Percentiles rank a stretch among this genome's conserved stretches.
Conservation (phyloP, 2,888 invertebrate species). For the Tineola bisselliella region DNA sequence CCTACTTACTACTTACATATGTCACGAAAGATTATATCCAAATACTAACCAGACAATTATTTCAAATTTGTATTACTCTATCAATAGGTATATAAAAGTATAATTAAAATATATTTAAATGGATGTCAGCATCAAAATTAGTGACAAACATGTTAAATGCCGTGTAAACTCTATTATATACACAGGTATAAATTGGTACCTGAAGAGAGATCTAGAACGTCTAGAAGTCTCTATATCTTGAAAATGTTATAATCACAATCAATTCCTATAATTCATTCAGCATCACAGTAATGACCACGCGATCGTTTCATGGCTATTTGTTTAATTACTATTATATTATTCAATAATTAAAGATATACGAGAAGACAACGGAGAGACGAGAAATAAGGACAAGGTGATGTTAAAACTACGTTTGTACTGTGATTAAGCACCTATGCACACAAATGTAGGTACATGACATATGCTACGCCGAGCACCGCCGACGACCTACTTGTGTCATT, state of each 20-base stretch:
- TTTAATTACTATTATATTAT: constrained; percentile 21
- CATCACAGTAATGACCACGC: not conserved
- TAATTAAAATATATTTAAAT: no score
- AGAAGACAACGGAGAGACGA: constrained; percentile 21
- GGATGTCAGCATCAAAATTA: no score
- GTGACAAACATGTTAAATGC: no score
- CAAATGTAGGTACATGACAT: not conserved
- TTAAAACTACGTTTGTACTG: constrained; percentile 15
- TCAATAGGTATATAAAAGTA: no score
- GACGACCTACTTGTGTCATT: constrained; percentile 1
- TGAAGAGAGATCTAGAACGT: not conserved
- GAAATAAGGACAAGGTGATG: constrained; percentile 47
- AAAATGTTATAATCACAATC: not conserved
- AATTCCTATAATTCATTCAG: not conserved
- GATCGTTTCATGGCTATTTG: constrained; percentile 8
- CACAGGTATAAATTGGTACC: no score
- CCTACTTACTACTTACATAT: not conserved
- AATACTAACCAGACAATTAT: no score
- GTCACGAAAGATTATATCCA: not conserved
- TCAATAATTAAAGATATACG: constrained; percentile 31
- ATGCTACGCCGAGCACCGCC: no score
- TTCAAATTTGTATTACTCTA: no score
- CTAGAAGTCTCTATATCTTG: not conserved
- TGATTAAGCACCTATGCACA: constrained; percentile 1
- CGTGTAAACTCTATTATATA: no score